Evolutionary conservation across 1,140 invertebrate species (phyloP), one percentile per base, ranked within the genome.

Genomic region (Ptiloglossa arizonensis): DNA sequence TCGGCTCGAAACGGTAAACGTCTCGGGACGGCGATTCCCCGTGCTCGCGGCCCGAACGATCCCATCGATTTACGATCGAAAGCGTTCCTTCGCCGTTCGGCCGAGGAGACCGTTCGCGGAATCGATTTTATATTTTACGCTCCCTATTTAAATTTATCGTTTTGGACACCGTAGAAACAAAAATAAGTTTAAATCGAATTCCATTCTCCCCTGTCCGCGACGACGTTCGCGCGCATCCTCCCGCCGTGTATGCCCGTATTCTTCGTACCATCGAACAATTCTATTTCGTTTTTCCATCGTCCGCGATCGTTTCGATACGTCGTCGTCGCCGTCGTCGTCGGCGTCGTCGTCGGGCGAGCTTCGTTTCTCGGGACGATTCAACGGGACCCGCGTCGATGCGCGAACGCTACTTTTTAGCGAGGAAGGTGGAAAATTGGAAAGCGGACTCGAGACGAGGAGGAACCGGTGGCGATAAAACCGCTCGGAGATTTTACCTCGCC

Each of bases 101-200:
- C n/a, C n/a, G n/a, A n/a, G n/a, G n/a, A n/a, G n/a, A n/a, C n/a
- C 68, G 50, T 46, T 71, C 76, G 70, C 57, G 84, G 73, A 89
- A 85, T 78, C 82, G 88, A 89, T 91, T 91, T 91, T 88, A 88
- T 87, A 89, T 90, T 91, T 90, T 89, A 90, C 87, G 87, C 86
- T 83, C 35, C 86, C 86, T 87, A 88, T 87, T 90, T 88, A 88
- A 88, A 91, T 91, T 90, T 86, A 88, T 83, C 87, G 84, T 87
- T 88, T 77, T 81, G 87, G 87, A 90, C 90, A 89, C 89, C 87
- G 88, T 83, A 79, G 87, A 86, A 87, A 88, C 87, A 89, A 90
- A 91, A 92, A 91, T 90, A 90, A 91, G 87, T 87, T 90, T 86
- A 87, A 90, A 90, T 91, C 87, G 89, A 89, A 91, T 90, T 90